Percentiles rank a stretch among this genome's conserved stretches.
Evolutionary conservation across 2,888 invertebrate genomes (phyloP).

Genomic region (Melangyna quadrimaculata): DNA sequence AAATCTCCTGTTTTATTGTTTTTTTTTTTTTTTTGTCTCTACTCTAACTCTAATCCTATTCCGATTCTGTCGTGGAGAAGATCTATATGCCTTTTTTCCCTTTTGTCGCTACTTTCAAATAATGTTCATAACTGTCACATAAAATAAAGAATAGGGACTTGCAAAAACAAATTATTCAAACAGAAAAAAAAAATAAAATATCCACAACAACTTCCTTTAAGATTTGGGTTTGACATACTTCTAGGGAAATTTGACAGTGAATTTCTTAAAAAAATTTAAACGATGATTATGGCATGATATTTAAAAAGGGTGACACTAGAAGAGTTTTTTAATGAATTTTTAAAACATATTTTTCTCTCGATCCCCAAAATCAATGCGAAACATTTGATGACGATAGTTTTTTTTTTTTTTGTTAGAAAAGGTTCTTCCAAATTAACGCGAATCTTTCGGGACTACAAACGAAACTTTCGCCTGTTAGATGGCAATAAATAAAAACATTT

Average conservation of each 20-base stretch:
- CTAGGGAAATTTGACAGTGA: slow-evolving; percentile 44
- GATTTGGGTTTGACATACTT: slow-evolving; percentile 62
- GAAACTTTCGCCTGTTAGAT: no score
- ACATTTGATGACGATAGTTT: no score
- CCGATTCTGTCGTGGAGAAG: neutral
- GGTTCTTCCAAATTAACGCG: no score
- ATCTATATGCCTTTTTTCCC: slow-evolving; percentile 32
- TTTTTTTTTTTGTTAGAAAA: no score
- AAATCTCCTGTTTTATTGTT: slow-evolving; percentile 8
- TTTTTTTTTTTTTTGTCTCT: neutral
- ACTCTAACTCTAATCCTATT: slow-evolving; percentile 16
- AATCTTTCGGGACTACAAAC: no score
- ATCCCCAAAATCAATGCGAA: no score
- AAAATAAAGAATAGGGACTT: slow-evolving; percentile 46
- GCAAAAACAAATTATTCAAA: slow-evolving; percentile 19
- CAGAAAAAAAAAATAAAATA: neutral
- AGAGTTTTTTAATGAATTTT: neutral
- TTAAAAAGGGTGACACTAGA: neutral
- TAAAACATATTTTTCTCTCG: neutral
- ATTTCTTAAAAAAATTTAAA: neutral
- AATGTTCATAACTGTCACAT: slow-evolving; percentile 65
- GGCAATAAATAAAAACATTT: no score
- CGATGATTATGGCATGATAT: neutral
- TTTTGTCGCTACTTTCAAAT: slow-evolving; percentile 33
- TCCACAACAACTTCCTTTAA: slow-evolving; percentile 45